A percentile compares a stretch with the other conserved stretches of the same genome.
Conservation (phyloP, 2,113 vertebrate species). For the Rhodinocichla rosea region DNA sequence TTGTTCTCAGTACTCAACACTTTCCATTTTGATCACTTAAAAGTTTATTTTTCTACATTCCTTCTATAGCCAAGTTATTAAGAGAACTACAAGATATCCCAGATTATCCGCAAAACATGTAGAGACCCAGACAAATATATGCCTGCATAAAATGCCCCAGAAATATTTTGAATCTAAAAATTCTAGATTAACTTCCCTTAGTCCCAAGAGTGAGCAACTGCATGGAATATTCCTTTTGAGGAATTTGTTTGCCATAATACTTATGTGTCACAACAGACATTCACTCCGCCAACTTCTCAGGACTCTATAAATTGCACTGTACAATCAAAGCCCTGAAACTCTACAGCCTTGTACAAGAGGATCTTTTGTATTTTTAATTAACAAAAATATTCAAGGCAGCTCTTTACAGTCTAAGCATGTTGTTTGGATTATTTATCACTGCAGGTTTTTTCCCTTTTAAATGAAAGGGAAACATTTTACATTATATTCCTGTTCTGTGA, state of each 20-base stretch:
- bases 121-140: background rate
- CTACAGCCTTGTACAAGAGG: background rate
- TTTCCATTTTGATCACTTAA: background rate
- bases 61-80: background rate
- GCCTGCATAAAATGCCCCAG: background rate
- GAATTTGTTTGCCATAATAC: background rate
- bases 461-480: background rate
- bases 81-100: background rate
- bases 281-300: background rate
- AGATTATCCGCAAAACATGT: background rate
- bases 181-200: background rate
- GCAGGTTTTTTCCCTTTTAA: background rate
- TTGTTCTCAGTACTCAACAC: background rate
- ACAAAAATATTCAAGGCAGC: conserved; percentile 22
- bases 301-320: conserved; percentile 10
- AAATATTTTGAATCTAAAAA: background rate
- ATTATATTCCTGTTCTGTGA: background rate
- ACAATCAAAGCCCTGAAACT: background rate
- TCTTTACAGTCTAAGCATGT: background rate
- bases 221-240: background rate
- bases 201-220: background rate
- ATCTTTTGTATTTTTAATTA: background rate
- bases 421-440: conserved; percentile 1
- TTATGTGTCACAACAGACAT: background rate
- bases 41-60: background rate